These are phyloP conservation scores for Protobothrops mucrosquamatus DNA, from an alignment of 2,113 vertebrate species.

Conservation along the genomic window DNA sequence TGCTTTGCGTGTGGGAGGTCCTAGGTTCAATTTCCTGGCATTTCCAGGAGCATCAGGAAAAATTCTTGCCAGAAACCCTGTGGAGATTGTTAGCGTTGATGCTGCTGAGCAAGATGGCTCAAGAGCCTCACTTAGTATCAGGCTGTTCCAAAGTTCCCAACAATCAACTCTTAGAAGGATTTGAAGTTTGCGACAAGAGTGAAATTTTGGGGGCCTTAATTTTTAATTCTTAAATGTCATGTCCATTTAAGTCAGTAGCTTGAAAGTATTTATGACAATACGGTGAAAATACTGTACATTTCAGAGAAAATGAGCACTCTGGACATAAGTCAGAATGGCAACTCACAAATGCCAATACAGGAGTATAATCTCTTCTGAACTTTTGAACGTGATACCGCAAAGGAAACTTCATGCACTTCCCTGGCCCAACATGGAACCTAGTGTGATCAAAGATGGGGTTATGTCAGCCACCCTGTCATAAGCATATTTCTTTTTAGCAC, in stretches of 20 bases:
- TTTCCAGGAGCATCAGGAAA: background rate
- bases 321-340: slow-evolving; percentile 57
- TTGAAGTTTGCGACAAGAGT: accelerated
- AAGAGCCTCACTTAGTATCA: background rate
- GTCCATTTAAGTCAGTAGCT: slow-evolving; percentile 57
- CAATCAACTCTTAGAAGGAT: slow-evolving; percentile 4
- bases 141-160: background rate
- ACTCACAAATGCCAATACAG: slow-evolving; percentile 38
- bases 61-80: background rate
- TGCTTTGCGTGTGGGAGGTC: background rate
- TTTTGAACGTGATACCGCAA: slow-evolving; percentile 34
- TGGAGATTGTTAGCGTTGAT: background rate
- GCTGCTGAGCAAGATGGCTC: background rate
- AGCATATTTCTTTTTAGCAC: slow-evolving; percentile 11
- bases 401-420: slow-evolving; percentile 41
- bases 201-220: slow-evolving; percentile 21
- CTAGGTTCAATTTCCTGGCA: background rate
- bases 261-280: slow-evolving; percentile 43
- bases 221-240: slow-evolving; percentile 65
- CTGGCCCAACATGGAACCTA: background rate
- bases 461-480: slow-evolving; percentile 22
- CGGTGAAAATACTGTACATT: slow-evolving; percentile 63
- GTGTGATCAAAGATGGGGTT: slow-evolving; percentile 47
- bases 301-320: slow-evolving; percentile 62
- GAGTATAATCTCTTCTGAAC: slow-evolving; percentile 43